Evolutionary conservation across 2,113 vertebrate genomes (phyloP), one percentile per base, ranked within the genome.

Genomic region (Thalassoma bifasciatum): DNA sequence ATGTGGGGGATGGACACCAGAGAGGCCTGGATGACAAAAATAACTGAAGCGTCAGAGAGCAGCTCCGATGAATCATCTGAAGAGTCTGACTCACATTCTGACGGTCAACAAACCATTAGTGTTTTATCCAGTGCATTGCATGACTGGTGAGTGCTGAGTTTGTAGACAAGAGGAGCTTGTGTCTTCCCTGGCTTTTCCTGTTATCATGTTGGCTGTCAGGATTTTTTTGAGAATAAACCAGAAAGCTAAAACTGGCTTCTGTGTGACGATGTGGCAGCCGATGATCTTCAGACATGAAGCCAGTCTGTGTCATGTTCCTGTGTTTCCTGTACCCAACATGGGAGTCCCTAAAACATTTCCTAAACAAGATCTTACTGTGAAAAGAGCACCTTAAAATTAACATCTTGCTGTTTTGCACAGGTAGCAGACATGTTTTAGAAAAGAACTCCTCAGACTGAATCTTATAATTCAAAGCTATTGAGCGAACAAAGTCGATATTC

Each of bases 81-180:
- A 61, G 40, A 66, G 26, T 24, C 24, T 52, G 56, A 17, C 37
- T 75, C 38, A 38, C 40, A 49, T 49, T 37, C 8, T 49, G 23
- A 60, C 5, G 8, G 56, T 42, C 57, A 30, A 46, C 34, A 19
- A 50, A 22, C 42, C 23, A 61, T 42, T 30, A 30, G n/a, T 30
- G 13, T 2, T 49, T 62, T 63, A 3, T 17, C 34, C 52, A 30
- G 4, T 8, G 12, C 53, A 57, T 69, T 21, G 46, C 56, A 14
- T 40, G 34, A 51, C 56, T 60, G 22, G 22, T 51, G 24, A 50
- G 17, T 54, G 16, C 46, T 23, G 50, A 51, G 46, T 50, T 50
- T 50, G n/a, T 22, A 9, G 61, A 16, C 26, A 64, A 34, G 19
- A 36, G 46, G n/a, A 50, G n/a, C n/a, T 10, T 21, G 46, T 22